These are phyloP conservation scores for Eupithecia insigniata DNA, from an alignment of 2,888 invertebrate species.

Conservation along the genomic window DNA sequence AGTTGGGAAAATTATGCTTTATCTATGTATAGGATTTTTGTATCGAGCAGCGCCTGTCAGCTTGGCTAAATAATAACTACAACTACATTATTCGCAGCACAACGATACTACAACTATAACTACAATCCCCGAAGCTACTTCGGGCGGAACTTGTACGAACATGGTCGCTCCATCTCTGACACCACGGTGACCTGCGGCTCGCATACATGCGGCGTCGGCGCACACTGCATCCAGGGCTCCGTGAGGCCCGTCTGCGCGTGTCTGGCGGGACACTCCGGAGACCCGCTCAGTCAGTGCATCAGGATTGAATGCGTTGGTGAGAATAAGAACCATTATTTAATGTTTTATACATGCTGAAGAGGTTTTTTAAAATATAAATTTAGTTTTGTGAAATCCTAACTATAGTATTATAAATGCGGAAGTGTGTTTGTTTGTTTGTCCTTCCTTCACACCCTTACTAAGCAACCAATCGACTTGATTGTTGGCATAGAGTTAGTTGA, in stretches of 20 bases:
- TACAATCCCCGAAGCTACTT: slow-evolving; percentile 58
- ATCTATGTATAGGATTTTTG: not conserved
- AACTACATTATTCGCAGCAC: slow-evolving; percentile 56
- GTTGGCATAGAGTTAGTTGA: no score
- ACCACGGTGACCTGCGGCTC: slow-evolving; percentile 82
- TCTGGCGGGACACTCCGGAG: slow-evolving; percentile 90
- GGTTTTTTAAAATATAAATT: no score
- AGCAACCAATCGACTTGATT: no score
- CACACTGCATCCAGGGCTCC: slow-evolving; percentile 86
- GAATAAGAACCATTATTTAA: slow-evolving; percentile 51
- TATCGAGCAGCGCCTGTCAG: not conserved
- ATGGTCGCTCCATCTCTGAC: slow-evolving; percentile 77
- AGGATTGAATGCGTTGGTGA: slow-evolving; percentile 89
- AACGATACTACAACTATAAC: slow-evolving; percentile 70
- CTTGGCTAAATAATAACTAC: not conserved
- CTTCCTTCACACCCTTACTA: no score
- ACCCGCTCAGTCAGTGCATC: slow-evolving; percentile 89
- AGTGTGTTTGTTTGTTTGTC: no score
- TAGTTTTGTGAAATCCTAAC: no score
- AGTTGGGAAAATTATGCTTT: not conserved
- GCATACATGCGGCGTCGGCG: slow-evolving; percentile 87
- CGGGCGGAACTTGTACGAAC: slow-evolving; percentile 72
- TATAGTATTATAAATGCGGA: no score
- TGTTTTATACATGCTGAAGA: no score
- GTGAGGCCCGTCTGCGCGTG: slow-evolving; percentile 92